These are phyloP conservation scores for Hyposoter dolosus DNA, from an alignment of 2,888 invertebrate genomes.

Conservation along the genomic window DNA sequence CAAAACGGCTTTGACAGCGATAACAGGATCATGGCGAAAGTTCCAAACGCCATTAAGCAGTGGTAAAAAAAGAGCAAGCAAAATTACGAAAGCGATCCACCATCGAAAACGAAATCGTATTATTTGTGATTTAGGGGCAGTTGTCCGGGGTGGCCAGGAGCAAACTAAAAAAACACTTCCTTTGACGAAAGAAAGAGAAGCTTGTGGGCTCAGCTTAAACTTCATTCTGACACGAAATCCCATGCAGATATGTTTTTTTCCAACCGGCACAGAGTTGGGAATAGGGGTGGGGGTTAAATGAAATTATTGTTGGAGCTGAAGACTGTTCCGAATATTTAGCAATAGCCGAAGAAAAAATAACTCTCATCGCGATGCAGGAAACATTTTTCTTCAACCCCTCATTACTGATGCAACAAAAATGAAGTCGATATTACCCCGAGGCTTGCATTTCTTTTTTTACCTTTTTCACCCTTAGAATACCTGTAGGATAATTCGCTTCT, in stretches of 20 bases:
- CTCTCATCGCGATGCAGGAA: neutral
- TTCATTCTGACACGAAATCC: slow-evolving; percentile 38
- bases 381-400: neutral
- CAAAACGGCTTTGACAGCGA: slow-evolving; percentile 73
- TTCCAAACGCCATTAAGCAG: slow-evolving; percentile 72
- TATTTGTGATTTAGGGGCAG: slow-evolving; percentile 51
- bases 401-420: slow-evolving; percentile 10
- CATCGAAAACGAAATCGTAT: slow-evolving; percentile 72
- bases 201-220: slow-evolving; percentile 52
- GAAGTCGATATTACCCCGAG: neutral
- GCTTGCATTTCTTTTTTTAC: slow-evolving; percentile 9
- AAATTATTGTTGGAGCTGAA: slow-evolving; percentile 1
- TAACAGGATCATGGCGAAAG: slow-evolving; percentile 69
- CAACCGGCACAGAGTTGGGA: too few relatives aligned
- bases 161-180: slow-evolving; percentile 64
- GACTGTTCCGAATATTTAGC: neutral
- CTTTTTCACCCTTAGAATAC: neutral
- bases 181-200: slow-evolving; percentile 61
- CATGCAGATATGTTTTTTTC: neutral
- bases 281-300: neutral
- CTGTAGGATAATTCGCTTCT: neutral
- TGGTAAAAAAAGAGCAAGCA: slow-evolving; percentile 70
- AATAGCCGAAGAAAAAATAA: neutral
- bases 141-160: slow-evolving; percentile 73
- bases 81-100: slow-evolving; percentile 70